A percentile compares a stretch with the other conserved stretches of the same genome.
Conservation (phyloP, 2,797 vertebrate species). For the Melanotaenia maccullochi region DNA sequence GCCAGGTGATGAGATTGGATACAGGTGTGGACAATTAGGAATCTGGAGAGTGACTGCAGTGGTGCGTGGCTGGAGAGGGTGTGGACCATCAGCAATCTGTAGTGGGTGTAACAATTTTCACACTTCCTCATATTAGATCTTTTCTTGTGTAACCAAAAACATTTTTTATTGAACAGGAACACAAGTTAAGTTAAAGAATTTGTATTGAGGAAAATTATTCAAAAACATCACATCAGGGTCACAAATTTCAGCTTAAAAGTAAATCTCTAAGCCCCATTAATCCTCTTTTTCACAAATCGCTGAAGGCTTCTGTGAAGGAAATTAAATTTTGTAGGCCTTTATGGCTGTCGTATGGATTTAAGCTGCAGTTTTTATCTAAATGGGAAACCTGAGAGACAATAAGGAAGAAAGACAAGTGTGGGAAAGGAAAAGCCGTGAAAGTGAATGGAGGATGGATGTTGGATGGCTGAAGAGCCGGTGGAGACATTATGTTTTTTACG, state of each 20-base stretch:
- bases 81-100: no score
- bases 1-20: no score
- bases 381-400: conserved; percentile 34
- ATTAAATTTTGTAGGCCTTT: conserved; percentile 14
- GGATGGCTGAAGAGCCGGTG: conserved; percentile 61
- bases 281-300: no score
- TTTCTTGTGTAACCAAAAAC: no score
- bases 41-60: no score
- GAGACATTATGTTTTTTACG: conserved; percentile 80
- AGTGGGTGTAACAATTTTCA: no score
- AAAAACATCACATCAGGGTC: background rate
- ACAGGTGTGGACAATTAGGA: no score
- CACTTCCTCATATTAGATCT: no score
- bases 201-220: background rate
- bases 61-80: no score
- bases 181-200: background rate
- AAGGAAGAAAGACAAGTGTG: conserved; percentile 32
- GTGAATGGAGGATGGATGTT: conserved; percentile 53
- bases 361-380: conserved; percentile 27
- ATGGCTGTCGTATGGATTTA: conserved; percentile 12
- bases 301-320: conserved; percentile 8
- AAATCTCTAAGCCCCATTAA: no score
- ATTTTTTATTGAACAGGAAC: background rate
- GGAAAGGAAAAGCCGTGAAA: conserved; percentile 51
- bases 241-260: background rate